Base-by-base conservation (phyloP, 1,140 invertebrate species). In the Acyrthosiphon pisum region DNA sequence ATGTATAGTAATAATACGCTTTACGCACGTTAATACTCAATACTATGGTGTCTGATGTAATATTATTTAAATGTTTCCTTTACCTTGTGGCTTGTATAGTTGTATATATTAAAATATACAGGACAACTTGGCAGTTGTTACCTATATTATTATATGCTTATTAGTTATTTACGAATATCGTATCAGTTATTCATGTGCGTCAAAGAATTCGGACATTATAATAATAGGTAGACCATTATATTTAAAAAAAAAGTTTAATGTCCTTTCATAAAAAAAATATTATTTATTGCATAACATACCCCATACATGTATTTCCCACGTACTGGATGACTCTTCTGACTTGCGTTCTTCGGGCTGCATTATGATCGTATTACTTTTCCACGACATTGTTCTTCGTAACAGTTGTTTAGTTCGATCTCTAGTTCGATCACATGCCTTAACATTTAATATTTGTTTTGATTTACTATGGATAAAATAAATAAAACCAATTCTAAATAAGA, bases 241-340 rank as follows among this genome's bases (percentile, higher is more conserved):
- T 11, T 30, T 30, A 2, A 68, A 76, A 35, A 76, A 18, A n/a
- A n/a, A 30, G 9, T 60, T 14, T 3, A 68, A 68, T 4, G 60
- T 68, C 3, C 14, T 60, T 68, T 68, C 30, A 68, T 14, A 68
- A 30, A 68, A 68, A 68, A 53, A 53, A 68, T 46, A 46, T 44
- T 30, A 86, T 46, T 60, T 76, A 60, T 41, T 41, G 44, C 6
- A 44, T 46, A 37, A 95, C 96, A 96, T 95, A 97, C 97, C 96
- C 96, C 96, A 97, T 93, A 97, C 96, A 94, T 97, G 96, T 30
- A 97, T 96, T 97, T 97, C 97, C 96, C 97, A 60, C 96, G 96
- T 76, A 95, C 95, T 30, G 46, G 48, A 60, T 37, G 41, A 22
- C 26, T 91, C 87, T 35, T 50, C 37, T 90, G 93, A 95, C 94